These are phyloP conservation scores for Noctua janthe DNA, from an alignment of 2,888 invertebrate genomes.

Conservation along the genomic window DNA sequence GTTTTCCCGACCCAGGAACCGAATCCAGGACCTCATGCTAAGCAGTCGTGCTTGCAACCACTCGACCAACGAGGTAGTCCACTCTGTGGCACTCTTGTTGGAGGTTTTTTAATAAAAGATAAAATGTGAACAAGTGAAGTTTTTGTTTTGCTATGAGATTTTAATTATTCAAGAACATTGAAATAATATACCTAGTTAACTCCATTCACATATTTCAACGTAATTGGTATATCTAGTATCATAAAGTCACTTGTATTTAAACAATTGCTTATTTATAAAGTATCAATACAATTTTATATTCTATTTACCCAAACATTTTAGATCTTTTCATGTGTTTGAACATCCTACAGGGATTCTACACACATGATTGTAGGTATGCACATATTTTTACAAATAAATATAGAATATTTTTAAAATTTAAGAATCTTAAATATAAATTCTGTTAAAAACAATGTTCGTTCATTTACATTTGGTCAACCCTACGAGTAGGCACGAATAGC, in stretches of 20 bases:
- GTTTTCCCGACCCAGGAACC: no score
- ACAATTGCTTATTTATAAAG: background rate
- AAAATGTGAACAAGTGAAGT: background rate
- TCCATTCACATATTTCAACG: background rate
- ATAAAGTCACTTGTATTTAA: background rate
- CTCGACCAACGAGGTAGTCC: no score
- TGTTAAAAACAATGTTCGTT: background rate
- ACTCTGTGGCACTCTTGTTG: background rate
- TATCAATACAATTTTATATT: background rate
- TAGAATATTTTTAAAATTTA: no score
- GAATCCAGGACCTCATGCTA: no score
- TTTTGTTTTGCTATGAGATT: background rate
- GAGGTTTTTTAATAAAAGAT: background rate
- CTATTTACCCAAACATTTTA: background rate
- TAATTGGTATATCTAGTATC: background rate
- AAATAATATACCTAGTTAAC: background rate
- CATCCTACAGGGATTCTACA: background rate
- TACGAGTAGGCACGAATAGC: background rate
- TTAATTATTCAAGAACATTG: background rate
- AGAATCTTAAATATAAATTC: background rate
- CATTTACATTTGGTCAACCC: constrained; percentile 19
- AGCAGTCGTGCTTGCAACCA: no score
- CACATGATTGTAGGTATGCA: background rate
- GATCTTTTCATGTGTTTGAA: background rate
- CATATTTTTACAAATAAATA: background rate